Evolutionary conservation across 2,113 vertebrate genomes (phyloP).

Genomic region (Isichthys henryi): DNA sequence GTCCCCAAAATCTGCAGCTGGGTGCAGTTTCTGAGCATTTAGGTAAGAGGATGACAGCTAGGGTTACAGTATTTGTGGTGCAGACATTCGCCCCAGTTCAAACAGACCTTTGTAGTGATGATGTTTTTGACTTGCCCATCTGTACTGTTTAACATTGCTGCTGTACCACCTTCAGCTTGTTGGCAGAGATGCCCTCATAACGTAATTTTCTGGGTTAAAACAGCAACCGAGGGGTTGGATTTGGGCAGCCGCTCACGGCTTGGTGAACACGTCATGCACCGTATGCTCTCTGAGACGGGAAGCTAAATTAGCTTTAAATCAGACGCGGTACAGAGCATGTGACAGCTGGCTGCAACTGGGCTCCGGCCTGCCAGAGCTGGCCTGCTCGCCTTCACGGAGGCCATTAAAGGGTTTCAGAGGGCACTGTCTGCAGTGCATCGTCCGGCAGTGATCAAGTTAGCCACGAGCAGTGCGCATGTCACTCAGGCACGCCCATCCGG

Average conservation of each 20-base stretch:
- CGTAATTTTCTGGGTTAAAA: slow-evolving; percentile 19
- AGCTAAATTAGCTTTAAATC: not conserved
- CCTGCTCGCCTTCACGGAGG: not conserved
- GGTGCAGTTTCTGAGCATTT: not conserved
- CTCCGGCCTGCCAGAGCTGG: not conserved
- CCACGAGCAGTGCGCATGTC: not conserved
- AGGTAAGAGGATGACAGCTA: not conserved
- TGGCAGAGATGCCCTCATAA: slow-evolving; percentile 9
- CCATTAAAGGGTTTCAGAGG: not conserved
- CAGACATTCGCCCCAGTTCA: not conserved
- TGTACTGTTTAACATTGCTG: not conserved
- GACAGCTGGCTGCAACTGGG: not conserved
- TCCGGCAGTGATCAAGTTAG: not conserved
- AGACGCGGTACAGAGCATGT: not conserved
- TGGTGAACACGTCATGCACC: not conserved
- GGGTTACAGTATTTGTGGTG: not conserved
- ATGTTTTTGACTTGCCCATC: not conserved
- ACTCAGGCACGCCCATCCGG: not conserved
- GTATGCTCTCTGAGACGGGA: not conserved
- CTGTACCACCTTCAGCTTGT: not conserved
- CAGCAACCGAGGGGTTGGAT: not conserved
- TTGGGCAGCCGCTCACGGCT: not conserved
- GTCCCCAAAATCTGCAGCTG: not conserved
- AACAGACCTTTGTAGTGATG: not conserved
- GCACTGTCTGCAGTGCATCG: not conserved